Evolutionary conservation across 2,797 vertebrate species (phyloP).

Genomic region (Melopsittacus undulatus): DNA sequence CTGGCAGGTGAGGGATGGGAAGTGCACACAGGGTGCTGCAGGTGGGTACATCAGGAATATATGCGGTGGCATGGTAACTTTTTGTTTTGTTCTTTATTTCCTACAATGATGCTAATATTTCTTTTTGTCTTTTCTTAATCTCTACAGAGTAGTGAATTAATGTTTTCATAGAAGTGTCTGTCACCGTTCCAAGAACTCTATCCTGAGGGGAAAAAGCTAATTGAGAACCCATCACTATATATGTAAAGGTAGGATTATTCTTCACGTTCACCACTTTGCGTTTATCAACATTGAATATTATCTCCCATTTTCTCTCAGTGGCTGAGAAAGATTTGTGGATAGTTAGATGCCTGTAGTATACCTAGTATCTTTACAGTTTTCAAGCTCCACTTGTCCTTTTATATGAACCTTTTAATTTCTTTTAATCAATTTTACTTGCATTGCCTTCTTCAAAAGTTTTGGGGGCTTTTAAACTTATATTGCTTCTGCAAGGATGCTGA

Average conservation of each 20-base stretch:
- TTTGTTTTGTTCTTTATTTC: slow-evolving; percentile 44
- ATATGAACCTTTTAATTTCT: background rate
- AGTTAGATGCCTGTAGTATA: background rate
- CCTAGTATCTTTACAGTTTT: background rate
- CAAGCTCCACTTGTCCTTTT: background rate
- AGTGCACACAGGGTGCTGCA: background rate
- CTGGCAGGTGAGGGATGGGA: background rate
- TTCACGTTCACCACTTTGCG: background rate
- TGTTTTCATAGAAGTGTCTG: slow-evolving; percentile 57
- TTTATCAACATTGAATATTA: background rate
- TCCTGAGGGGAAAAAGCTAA: slow-evolving; percentile 49
- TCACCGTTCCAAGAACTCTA: slow-evolving; percentile 5
- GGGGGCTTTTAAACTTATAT: background rate
- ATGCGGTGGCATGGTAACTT: background rate
- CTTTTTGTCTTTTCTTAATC: slow-evolving; percentile 21
- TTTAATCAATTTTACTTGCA: background rate
- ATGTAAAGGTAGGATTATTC: slow-evolving; percentile 28
- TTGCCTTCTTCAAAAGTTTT: background rate
- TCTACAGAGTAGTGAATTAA: slow-evolving; percentile 42
- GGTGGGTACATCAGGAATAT: background rate
- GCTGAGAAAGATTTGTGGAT: background rate
- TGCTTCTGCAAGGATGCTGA: background rate
- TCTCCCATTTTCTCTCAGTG: background rate
- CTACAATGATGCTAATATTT: slow-evolving; percentile 27
- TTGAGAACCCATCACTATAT: slow-evolving; percentile 28